These are phyloP conservation scores for Notechis scutatus DNA, from an alignment of 2,113 vertebrate genomes.

Conservation along the genomic window DNA sequence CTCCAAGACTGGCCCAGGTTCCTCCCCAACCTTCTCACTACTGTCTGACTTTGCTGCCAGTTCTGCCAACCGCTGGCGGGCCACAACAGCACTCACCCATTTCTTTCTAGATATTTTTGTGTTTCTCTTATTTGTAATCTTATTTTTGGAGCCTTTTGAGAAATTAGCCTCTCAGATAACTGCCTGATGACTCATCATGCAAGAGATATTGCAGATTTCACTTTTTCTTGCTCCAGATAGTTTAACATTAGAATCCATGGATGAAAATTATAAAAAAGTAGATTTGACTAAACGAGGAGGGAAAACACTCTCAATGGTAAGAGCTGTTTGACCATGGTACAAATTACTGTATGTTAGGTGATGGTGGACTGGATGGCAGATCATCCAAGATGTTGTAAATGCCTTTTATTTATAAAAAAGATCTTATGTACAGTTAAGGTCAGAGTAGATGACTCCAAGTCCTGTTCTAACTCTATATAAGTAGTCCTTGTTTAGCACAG, in stretches of 20 bases:
- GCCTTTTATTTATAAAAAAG: neutral
- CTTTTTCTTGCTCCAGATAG: neutral
- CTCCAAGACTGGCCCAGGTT: too few relatives aligned
- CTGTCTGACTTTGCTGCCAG: too few relatives aligned
- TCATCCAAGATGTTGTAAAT: neutral
- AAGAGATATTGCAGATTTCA: neutral
- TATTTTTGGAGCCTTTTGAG: neutral
- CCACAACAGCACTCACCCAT: neutral
- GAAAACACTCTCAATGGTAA: neutral
- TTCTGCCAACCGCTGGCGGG: too few relatives aligned
- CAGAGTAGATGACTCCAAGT: too few relatives aligned
- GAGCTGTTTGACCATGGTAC: neutral
- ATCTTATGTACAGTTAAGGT: too few relatives aligned
- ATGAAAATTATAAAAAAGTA: neutral
- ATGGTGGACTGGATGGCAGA: neutral
- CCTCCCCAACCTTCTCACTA: too few relatives aligned
- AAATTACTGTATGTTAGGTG: neutral
- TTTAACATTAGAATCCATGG: neutral
- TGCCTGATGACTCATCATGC: neutral
- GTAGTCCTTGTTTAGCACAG: neutral
- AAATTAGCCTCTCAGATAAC: neutral
- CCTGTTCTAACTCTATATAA: too few relatives aligned
- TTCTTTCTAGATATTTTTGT: neutral
- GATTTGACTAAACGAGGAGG: neutral
- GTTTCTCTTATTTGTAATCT: neutral